phyloP scores from a whole-genome alignment of 2,888 invertebrate genomes.

The Cantharis flavilabris region DNA sequence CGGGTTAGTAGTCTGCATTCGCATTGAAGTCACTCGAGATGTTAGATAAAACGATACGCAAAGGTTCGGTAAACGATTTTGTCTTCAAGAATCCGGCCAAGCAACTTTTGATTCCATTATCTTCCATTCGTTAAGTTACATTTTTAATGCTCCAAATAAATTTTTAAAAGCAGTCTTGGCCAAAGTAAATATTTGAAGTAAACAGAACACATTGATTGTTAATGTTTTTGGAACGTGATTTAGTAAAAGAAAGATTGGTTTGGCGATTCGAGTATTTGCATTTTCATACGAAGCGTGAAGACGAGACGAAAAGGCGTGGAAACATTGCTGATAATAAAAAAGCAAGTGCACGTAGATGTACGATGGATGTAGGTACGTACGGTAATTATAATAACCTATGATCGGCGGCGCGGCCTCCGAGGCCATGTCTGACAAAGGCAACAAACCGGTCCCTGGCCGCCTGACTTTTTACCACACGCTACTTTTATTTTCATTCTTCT shows the following conservation, averaged over 20 bases:
- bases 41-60: background rate
- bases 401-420: slow-evolving; percentile 42
- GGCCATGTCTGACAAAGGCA: slow-evolving; percentile 40
- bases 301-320: slow-evolving; percentile 31
- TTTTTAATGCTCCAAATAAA: background rate
- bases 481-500: slow-evolving; percentile 41
- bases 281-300: slow-evolving; percentile 26
- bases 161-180: background rate
- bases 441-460: slow-evolving; percentile 36
- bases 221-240: background rate
- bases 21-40: slow-evolving; percentile 13
- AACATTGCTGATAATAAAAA: slow-evolving; percentile 40
- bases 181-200: background rate
- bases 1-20: background rate
- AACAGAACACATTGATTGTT: background rate
- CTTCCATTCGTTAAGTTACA: background rate
- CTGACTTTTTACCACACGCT: slow-evolving; percentile 38
- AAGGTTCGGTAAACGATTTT: background rate
- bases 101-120: background rate
- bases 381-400: slow-evolving; percentile 46
- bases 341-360: slow-evolving; percentile 43
- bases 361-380: slow-evolving; percentile 39
- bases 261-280: slow-evolving; percentile 13
- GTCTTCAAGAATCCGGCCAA: background rate
- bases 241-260: background rate